Evolutionary conservation across 2,797 vertebrate species (phyloP).

Genomic region (Masticophis lateralis): DNA sequence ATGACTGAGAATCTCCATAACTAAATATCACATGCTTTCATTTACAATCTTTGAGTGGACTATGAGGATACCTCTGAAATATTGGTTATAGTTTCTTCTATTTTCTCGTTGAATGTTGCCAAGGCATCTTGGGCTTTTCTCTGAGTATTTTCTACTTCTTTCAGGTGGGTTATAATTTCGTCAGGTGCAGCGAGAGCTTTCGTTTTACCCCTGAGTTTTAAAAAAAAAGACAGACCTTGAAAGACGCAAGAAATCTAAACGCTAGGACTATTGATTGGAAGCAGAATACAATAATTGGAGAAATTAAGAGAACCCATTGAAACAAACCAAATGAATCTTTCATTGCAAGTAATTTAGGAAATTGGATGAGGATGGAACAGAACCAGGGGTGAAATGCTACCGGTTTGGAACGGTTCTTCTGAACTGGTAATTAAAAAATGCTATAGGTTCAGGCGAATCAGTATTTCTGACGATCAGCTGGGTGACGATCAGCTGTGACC

Average conservation of each 20-base stretch:
- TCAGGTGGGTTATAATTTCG: slow-evolving; percentile 66
- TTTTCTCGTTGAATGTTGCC: slow-evolving; percentile 57
- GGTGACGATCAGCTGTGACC: too few relatives aligned
- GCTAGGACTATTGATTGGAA: neutral
- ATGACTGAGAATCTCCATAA: too few relatives aligned
- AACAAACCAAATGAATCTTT: neutral
- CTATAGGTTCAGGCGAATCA: too few relatives aligned
- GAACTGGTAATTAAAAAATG: too few relatives aligned
- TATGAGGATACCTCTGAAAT: slow-evolving; percentile 69
- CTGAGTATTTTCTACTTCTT: slow-evolving; percentile 68
- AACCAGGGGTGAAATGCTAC: neutral
- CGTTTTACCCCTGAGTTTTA: slow-evolving; percentile 72
- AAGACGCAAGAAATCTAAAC: neutral
- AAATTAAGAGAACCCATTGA: neutral
- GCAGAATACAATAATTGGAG: neutral
- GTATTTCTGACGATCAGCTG: too few relatives aligned
- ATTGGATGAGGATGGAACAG: neutral
- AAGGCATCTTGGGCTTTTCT: slow-evolving; percentile 61
- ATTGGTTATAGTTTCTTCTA: slow-evolving; percentile 48
- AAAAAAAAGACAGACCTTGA: slow-evolving; percentile 3
- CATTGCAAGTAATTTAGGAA: neutral
- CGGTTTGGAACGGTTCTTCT: too few relatives aligned
- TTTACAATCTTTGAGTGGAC: neutral
- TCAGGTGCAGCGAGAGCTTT: slow-evolving; percentile 63
- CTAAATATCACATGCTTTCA: neutral